Evolutionary conservation across 2,888 invertebrate genomes (phyloP).

Genomic region (Ochlodes sylvanus): DNA sequence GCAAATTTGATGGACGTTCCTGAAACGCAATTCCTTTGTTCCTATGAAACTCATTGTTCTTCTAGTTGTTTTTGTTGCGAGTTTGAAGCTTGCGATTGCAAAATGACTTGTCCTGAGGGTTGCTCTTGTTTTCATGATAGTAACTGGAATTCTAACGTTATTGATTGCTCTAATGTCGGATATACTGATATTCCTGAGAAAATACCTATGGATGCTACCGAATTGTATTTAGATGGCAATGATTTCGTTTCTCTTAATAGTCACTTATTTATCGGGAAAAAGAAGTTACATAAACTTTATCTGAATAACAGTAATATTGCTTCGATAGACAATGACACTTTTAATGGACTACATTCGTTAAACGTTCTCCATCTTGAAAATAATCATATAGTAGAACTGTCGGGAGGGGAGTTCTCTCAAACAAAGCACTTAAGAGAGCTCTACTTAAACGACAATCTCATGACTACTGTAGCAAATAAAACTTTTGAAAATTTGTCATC

Average conservation of each 20-base stretch:
- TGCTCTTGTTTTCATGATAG: slow-evolving; percentile 94
- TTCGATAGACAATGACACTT: slow-evolving; percentile 90
- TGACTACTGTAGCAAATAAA: slow-evolving; percentile 88
- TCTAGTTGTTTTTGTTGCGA: slow-evolving; percentile 94
- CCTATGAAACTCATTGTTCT: slow-evolving; percentile 92
- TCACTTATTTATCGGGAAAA: slow-evolving; percentile 94
- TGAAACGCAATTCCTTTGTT: slow-evolving; percentile 91
- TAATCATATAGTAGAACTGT: slow-evolving; percentile 88
- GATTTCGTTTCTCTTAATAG: slow-evolving; percentile 89
- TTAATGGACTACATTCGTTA: slow-evolving; percentile 90
- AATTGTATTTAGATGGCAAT: slow-evolving; percentile 93
- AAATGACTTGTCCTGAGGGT: slow-evolving; percentile 94
- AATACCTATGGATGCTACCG: slow-evolving; percentile 95
- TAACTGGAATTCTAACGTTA: slow-evolving; percentile 93
- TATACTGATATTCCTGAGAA: slow-evolving; percentile 90
- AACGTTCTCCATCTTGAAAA: slow-evolving; percentile 91
- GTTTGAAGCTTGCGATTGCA: slow-evolving; percentile 95
- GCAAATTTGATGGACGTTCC: slow-evolving; percentile 88
- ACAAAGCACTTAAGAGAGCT: slow-evolving; percentile 90
- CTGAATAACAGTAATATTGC: slow-evolving; percentile 91
- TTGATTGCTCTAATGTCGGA: slow-evolving; percentile 91
- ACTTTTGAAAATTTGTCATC: slow-evolving; percentile 90
- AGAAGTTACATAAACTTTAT: slow-evolving; percentile 90
- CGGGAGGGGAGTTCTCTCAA: slow-evolving; percentile 92
- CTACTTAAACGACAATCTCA: slow-evolving; percentile 92